Evolutionary conservation across 1,140 invertebrate species (phyloP), one percentile per base, ranked within the genome.

Genomic region (Telenomus remus): DNA sequence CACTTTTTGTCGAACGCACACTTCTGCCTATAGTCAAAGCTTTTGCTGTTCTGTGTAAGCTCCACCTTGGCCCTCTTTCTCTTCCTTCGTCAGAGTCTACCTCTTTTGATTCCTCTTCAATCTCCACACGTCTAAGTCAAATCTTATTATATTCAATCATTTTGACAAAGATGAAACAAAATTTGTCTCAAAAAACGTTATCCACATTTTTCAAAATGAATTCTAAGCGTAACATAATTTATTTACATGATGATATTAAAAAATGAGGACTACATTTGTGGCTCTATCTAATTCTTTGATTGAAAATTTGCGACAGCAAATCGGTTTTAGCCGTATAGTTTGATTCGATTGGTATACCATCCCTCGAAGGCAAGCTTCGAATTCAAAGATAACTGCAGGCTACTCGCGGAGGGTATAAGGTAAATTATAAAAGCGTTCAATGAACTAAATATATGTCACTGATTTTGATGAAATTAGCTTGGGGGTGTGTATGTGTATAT

Each of bases 381-480:
- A 27, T 27, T 27, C 19, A 27, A 27, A 27, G 19, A 27, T 27
- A 27, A 54, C 39, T 44, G 43, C 50, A 11, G 39, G 48, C 19
- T 27, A 27, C 19, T 1, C 19, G 19, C 19, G 1, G 2, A 3
- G 19, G 19, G 19, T 27, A 27, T 3, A 27, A 54, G 42, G 33
- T 64, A 39, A 48, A 55, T 65, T 51, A 56, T 65, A 57, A 66
- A 66, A 66, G 5, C 47, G 49, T 51, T 68, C 55, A 47, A 54
- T 54, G 53, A 39, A 68, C 55, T 9, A 42, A 68, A 59, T 68
- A 59, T 39, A 48, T 68, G 65, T 68, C 65, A 68, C 42, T 59
- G 55, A 47, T 54, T 68, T 59, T 68, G 46, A 59, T 59, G 48
- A 59, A 68, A 68, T 68, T 68, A 68, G 54, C 48, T 68, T 57